A percentile compares a stretch with the other conserved stretches of the same genome.
phyloP scores from a whole-genome alignment of 2,797 vertebrate species.

The Halcyon badia region DNA sequence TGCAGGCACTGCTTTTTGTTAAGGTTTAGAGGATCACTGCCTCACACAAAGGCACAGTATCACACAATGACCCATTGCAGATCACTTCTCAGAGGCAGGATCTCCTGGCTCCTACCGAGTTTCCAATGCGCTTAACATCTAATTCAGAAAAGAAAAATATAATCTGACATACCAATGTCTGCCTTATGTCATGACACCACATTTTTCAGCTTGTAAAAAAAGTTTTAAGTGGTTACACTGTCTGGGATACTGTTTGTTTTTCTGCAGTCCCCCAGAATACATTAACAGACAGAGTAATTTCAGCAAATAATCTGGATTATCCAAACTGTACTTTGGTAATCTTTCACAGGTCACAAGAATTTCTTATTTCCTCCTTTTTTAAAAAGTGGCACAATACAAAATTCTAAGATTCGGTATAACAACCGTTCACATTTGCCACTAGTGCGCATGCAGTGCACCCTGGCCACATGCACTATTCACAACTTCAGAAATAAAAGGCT shows the following conservation, averaged over 20 bases:
- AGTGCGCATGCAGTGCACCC: not conserved
- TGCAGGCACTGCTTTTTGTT: not conserved
- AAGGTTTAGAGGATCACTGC: constrained; percentile 16
- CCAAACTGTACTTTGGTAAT: not conserved
- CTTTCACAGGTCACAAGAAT: not conserved
- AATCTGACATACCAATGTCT: constrained; percentile 27
- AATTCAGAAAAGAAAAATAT: constrained; percentile 61
- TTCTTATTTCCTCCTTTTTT: not conserved
- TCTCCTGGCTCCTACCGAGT: not conserved
- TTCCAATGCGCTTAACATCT: not conserved
- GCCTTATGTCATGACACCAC: constrained; percentile 25
- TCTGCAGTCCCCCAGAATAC: rapidly evolving
- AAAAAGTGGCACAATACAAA: not conserved
- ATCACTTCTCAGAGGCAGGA: not conserved
- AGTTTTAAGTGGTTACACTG: not conserved
- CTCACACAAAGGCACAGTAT: not conserved
- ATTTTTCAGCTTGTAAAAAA: not conserved
- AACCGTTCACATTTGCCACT: not conserved
- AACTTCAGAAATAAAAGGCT: not conserved
- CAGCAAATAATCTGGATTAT: not conserved
- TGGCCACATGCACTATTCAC: not conserved
- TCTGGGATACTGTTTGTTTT: not conserved
- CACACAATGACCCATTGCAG: not conserved
- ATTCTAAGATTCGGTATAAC: not conserved
- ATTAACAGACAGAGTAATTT: not conserved